Percentiles rank a stretch among this genome's conserved stretches.
phyloP scores from a whole-genome alignment of 2,797 vertebrate species.

The Poecilia picta region DNA sequence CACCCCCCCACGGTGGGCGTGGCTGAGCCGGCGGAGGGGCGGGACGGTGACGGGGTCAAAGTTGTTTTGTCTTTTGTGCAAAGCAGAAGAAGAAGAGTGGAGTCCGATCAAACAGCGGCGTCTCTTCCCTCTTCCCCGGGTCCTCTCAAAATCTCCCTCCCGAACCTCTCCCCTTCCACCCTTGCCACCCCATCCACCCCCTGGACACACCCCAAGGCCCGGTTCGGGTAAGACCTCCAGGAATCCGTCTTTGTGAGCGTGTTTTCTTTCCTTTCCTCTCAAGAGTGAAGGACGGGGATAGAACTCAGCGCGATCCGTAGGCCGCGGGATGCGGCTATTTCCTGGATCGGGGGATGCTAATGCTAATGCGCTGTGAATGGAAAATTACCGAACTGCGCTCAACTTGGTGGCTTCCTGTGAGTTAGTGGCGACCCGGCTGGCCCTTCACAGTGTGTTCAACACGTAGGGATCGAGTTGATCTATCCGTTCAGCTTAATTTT shows the following conservation, averaged over 20 bases:
- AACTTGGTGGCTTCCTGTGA: not conserved
- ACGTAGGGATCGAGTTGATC: fast-evolving
- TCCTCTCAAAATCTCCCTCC: slow-evolving; percentile 87
- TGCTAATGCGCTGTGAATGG: slow-evolving; percentile 42
- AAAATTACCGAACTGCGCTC: slow-evolving; percentile 39
- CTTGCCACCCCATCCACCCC: slow-evolving; percentile 84
- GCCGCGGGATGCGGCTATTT: slow-evolving; percentile 75
- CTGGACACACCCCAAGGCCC: slow-evolving; percentile 70
- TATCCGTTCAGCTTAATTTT: fast-evolving
- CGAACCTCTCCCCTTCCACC: slow-evolving; percentile 86
- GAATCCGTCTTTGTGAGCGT: slow-evolving; percentile 12
- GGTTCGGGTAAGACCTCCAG: slow-evolving; percentile 69
- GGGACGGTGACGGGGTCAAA: slow-evolving; percentile 73
- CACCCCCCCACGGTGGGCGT: slow-evolving; percentile 43
- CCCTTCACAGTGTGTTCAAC: fast-evolving
- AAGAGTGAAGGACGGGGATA: slow-evolving; percentile 62
- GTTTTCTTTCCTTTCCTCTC: slow-evolving; percentile 6
- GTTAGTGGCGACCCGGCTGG: not conserved
- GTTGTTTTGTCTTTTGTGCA: slow-evolving; percentile 84
- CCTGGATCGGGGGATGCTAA: slow-evolving; percentile 51
- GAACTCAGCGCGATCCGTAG: slow-evolving; percentile 64
- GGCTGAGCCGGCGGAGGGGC: slow-evolving; percentile 49
- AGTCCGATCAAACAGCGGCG: slow-evolving; percentile 79
- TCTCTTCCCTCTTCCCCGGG: slow-evolving; percentile 88
- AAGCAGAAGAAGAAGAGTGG: slow-evolving; percentile 83